These are phyloP conservation scores for Suncus etruscus DNA, from an alignment of 2,113 vertebrate species.

Conservation along the genomic window DNA sequence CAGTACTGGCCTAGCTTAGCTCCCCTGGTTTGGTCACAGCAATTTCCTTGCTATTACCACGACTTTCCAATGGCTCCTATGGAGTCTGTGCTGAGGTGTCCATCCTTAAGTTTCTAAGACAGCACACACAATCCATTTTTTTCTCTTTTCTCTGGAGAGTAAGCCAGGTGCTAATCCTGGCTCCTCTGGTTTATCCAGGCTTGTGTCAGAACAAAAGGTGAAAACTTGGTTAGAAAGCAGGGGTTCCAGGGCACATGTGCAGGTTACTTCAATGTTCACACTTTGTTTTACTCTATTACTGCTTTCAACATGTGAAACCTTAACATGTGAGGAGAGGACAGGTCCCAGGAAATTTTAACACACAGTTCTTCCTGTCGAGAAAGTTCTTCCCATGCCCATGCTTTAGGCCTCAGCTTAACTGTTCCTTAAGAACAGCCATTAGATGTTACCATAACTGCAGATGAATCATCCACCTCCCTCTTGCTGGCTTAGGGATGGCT, in stretches of 20 bases:
- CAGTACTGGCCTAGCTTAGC: not conserved
- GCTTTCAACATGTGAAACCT: too few species aligned
- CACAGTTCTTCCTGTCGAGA: not conserved
- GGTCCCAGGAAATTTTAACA: not conserved
- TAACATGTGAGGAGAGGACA: too few species aligned
- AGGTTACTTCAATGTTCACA: not conserved
- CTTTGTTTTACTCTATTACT: not conserved
- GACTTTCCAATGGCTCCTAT: not conserved
- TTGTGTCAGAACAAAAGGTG: not conserved
- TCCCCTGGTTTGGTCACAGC: not conserved
- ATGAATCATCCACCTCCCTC: not conserved
- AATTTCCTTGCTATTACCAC: not conserved
- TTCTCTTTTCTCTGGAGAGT: not conserved
- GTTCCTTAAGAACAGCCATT: not conserved
- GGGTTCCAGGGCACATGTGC: fast-evolving
- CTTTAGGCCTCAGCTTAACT: not conserved
- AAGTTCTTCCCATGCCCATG: not conserved
- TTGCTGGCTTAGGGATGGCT: not conserved
- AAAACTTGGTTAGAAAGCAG: too few species aligned
- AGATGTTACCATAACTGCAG: not conserved
- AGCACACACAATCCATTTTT: not conserved
- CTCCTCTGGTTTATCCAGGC: not conserved
- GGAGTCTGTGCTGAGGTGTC: not conserved
- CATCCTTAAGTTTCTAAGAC: not conserved
- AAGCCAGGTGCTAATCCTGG: not conserved